Evolutionary conservation across 2,888 invertebrate species (phyloP).

Genomic region (Eurytoma californica): DNA sequence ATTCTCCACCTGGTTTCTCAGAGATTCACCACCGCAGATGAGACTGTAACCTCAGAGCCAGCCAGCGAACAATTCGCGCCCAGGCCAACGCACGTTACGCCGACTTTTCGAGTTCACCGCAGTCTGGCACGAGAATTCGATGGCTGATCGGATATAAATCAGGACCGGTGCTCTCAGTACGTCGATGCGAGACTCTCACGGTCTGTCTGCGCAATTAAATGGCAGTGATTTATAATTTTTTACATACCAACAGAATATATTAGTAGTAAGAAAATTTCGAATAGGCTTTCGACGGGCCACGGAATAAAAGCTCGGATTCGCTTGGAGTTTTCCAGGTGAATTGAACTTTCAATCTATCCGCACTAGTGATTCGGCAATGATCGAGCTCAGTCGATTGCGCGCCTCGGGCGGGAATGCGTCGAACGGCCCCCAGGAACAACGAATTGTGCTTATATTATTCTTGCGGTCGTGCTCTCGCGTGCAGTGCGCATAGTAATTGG

Average conservation of each 20-base stretch:
- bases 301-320: too few species aligned
- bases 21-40: conserved; percentile 10
- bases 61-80: neutral
- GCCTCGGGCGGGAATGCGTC: neutral
- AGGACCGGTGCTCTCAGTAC: neutral
- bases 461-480: neutral
- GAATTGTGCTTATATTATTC: neutral
- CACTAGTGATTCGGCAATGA: too few species aligned
- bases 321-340: too few species aligned
- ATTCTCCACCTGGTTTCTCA: conserved; percentile 3
- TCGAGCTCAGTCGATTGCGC: too few species aligned
- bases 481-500: conserved; percentile 21
- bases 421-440: conserved; percentile 13
- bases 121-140: conserved; percentile 3
- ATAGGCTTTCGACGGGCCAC: too few species aligned
- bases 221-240: too few species aligned
- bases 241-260: too few species aligned
- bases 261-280: too few species aligned
- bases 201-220: too few species aligned
- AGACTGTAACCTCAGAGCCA: conserved; percentile 4
- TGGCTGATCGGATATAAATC: neutral
- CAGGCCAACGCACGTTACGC: neutral
- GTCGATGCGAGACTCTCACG: too few species aligned
- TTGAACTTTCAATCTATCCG: too few species aligned
- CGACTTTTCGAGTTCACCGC: neutral